Percentiles rank a stretch among this genome's conserved stretches.
Conservation (phyloP, 1,140 invertebrate genomes). For the Parasteatoda tepidariorum region DNA sequence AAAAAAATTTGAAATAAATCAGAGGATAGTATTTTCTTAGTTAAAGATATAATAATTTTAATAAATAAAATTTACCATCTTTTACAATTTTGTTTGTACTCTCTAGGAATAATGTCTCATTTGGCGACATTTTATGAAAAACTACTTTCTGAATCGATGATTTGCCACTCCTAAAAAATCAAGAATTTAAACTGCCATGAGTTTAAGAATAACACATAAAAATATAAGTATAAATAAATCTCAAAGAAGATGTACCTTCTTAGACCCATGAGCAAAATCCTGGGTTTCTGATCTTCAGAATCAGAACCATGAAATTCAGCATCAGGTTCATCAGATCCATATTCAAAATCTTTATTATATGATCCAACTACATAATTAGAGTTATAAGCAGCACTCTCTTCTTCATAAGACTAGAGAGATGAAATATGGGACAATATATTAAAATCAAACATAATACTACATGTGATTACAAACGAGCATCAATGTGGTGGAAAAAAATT, state of each 20-base stretch:
- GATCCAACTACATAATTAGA: constrained; percentile 79
- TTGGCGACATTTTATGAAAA: constrained; percentile 99
- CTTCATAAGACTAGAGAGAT: constrained; percentile 71
- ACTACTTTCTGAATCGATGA: constrained; percentile 99
- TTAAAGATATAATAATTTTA: too few relatives aligned
- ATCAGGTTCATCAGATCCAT: constrained; percentile 85
- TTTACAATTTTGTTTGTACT: constrained; percentile 99
- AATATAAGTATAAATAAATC: too few relatives aligned
- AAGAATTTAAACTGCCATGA: neutral
- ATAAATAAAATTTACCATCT: constrained; percentile 81
- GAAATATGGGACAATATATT: too few relatives aligned
- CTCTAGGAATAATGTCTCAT: constrained; percentile 99
- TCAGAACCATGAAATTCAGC: constrained; percentile 74
- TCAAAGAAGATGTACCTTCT: constrained; percentile 86
- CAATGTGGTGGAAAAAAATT: too few relatives aligned
- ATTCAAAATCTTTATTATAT: constrained; percentile 93
- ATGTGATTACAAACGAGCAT: too few relatives aligned
- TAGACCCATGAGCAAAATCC: constrained; percentile 95
- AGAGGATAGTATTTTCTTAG: too few relatives aligned
- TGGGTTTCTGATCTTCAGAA: constrained; percentile 83
- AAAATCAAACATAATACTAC: too few relatives aligned
- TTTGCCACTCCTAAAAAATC: constrained; percentile 90
- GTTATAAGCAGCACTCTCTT: constrained; percentile 71
- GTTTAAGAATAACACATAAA: too few relatives aligned
- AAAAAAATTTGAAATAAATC: too few relatives aligned